phyloP scores from a whole-genome alignment of 2,888 invertebrate genomes.

The Tanytarsus gracilentus region DNA sequence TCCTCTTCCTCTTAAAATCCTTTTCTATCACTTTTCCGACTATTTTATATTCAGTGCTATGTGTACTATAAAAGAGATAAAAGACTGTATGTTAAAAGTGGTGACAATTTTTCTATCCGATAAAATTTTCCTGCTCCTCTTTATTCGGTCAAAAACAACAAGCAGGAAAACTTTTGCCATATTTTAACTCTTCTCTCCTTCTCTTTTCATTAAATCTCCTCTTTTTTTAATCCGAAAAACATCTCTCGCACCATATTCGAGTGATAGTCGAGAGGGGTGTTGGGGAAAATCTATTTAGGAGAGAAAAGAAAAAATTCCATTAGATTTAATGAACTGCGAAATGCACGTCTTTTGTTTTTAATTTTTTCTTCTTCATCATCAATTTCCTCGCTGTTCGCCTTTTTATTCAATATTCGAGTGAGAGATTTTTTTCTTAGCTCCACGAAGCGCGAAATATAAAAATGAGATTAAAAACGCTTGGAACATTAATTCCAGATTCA shows the following conservation, averaged over 20 bases:
- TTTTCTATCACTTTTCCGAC: no score
- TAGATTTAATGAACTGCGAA: slow-evolving; percentile 27
- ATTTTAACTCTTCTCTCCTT: slow-evolving; percentile 14
- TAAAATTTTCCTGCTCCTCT: slow-evolving; percentile 19
- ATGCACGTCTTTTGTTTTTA: slow-evolving; percentile 19
- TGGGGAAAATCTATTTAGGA: slow-evolving; percentile 16
- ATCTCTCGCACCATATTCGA: neutral
- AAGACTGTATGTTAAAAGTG: slow-evolving; percentile 1
- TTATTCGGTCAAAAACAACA: neutral
- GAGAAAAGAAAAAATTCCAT: slow-evolving; percentile 21
- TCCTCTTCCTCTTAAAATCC: slow-evolving; percentile 15
- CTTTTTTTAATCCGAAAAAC: neutral
- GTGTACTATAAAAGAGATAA: slow-evolving; percentile 15
- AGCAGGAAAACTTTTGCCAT: slow-evolving; percentile 14
- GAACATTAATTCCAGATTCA: slow-evolving; percentile 23
- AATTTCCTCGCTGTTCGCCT: neutral
- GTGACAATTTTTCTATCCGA: slow-evolving; percentile 21
- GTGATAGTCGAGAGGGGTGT: neutral
- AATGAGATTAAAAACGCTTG: slow-evolving; percentile 17
- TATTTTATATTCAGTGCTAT: no score
- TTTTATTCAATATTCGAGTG: slow-evolving; percentile 4
- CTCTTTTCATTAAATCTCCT: neutral
- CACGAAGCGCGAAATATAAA: neutral
- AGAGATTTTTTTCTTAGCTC: neutral
- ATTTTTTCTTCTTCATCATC: neutral